Evolutionary conservation across 2,113 vertebrate species (phyloP), one percentile per base, ranked within the genome.

Genomic region (Perccottus glenii): DNA sequence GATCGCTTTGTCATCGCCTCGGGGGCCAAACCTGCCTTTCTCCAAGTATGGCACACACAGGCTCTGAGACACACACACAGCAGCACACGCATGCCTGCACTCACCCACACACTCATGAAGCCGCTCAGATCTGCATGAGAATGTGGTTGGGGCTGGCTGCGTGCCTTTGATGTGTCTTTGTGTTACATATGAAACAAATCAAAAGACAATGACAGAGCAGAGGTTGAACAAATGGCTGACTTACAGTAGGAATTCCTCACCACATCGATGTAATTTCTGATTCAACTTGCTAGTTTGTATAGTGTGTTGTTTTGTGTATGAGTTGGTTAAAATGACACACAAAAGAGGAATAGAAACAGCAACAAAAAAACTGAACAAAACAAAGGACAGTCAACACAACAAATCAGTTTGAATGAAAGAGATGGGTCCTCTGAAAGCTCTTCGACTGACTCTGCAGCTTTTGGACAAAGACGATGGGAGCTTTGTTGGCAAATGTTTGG

Each of bases 1-100:
- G 92, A 93, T 92, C 89, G 90, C 86, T 92, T 91, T 92, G 92
- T 92, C 91, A 92, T 92, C 89, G 90, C 91, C 89, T 88, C 64
- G 51, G 90, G 91, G 87, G 73, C 83, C 81, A 65, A 87, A 86
- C 85, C 84, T 89, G 87, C 84, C 63, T 48, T 78, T 80, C 83
- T 77, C 68, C 67, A 77, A 65, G 63, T 71, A 76, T 40, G 1
- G 70, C 50, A 42, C 68, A 38, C 52, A 69, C 71, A 62, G 73
- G 60, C 75, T 60, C 76, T 70, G 45, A 55, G 50, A 61, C 55
- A 40, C 63, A 61, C 64, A 43, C 56, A 55, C n/a, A 51, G n/a
- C 47, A 36, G 42, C 11, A 52, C 10, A 55, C 11, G 45, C 49
- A 55, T 46, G 33, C 47, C 43, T 10, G 2, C 50, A 62, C 49